A percentile compares a stretch with the other conserved stretches of the same genome.
phyloP scores from a whole-genome alignment of 2,113 vertebrate genomes.

The Hypocryptadius cinnamomeus region DNA sequence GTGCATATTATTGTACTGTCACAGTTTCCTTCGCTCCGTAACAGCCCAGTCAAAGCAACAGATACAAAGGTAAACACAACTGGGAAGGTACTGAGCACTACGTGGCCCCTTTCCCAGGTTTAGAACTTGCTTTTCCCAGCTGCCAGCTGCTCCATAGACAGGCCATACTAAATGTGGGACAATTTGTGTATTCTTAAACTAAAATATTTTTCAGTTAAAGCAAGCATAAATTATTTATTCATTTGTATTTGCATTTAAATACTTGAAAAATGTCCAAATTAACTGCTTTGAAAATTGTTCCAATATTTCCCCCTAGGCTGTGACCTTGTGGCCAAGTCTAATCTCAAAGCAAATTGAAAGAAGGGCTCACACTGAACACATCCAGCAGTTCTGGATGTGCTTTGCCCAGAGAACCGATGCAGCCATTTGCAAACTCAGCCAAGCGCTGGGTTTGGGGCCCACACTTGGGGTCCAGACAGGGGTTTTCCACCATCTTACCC shows the following conservation, averaged over 20 bases:
- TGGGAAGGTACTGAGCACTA: background rate
- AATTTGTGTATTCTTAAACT: background rate
- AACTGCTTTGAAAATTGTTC: constrained; percentile 7
- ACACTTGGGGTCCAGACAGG: background rate
- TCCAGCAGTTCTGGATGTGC: background rate
- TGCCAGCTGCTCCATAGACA: constrained; percentile 31
- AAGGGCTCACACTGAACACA: background rate
- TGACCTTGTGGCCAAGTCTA: background rate
- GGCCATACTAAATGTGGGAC: background rate
- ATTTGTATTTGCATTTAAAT: constrained; percentile 29
- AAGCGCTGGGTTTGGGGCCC: fast-evolving
- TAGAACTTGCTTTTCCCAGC: constrained; percentile 10
- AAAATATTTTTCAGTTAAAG: constrained; percentile 44
- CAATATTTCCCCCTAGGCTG: background rate
- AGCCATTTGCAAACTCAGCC: background rate
- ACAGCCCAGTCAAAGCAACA: constrained; percentile 42
- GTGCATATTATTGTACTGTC: constrained; percentile 29
- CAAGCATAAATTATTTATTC: constrained; percentile 55
- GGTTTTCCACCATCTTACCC: background rate
- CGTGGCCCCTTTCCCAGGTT: constrained; percentile 24
- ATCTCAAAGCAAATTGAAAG: background rate
- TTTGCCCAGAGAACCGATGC: background rate
- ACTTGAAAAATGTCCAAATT: constrained; percentile 15
- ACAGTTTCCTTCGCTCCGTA: background rate
- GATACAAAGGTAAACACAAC: constrained; percentile 14